Conservation (phyloP, 1,140 invertebrate species). For the Conus betulinus region DNA sequence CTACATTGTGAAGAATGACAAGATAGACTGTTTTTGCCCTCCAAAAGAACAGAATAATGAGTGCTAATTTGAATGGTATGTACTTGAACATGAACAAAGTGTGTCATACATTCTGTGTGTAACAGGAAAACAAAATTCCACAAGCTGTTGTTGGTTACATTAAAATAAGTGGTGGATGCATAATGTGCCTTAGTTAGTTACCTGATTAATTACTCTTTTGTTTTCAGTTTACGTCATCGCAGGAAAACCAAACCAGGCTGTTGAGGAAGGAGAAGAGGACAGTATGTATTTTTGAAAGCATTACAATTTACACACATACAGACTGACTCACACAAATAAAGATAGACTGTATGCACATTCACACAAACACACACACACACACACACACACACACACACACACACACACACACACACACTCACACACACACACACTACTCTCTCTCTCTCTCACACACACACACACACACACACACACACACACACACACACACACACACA, state of each 20-base stretch:
- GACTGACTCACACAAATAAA: neutral
- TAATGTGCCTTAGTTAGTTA: too few relatives aligned
- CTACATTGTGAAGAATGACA: too few relatives aligned
- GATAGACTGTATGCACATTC: neutral
- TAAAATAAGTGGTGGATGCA: too few relatives aligned
- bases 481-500: neutral
- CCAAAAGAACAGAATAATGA: too few relatives aligned
- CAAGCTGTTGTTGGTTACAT: too few relatives aligned
- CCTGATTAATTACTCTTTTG: neutral
- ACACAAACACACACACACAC: constrained; percentile 18
- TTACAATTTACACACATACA: neutral
- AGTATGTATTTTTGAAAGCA: constrained; percentile 52
- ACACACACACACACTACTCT: neutral
- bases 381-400: constrained; percentile 2
- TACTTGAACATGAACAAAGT: too few relatives aligned
- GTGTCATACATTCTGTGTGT: too few relatives aligned
- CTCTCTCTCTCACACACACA: neutral
- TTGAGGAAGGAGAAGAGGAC: constrained; percentile 70
- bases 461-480: neutral
- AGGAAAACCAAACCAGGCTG: constrained; percentile 72
- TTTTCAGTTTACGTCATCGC: constrained; percentile 68
- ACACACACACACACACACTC: too few relatives aligned
- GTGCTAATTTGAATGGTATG: too few relatives aligned
- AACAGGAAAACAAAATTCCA: too few relatives aligned
- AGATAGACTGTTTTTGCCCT: too few relatives aligned